A percentile compares a stretch with the other conserved stretches of the same genome.
phyloP scores from a whole-genome alignment of 2,113 vertebrate genomes.

The Anthoscopus minutus region DNA sequence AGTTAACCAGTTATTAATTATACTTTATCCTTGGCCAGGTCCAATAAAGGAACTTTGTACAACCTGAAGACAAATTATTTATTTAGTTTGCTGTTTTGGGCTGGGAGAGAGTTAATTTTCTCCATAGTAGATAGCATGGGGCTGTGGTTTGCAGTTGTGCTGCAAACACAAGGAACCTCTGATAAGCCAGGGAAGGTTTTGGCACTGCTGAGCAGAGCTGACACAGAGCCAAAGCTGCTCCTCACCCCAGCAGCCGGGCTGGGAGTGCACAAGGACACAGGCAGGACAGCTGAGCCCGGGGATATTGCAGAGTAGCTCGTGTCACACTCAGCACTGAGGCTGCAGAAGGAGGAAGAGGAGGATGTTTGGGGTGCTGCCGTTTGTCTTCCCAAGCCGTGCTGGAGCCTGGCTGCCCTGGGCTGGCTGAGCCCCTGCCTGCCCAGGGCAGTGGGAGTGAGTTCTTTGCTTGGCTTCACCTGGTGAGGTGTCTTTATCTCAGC shows the following conservation, averaged over 20 bases:
- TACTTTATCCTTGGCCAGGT: background rate
- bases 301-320: background rate
- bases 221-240: background rate
- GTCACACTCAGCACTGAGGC: no score
- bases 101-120: background rate
- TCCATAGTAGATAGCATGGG: background rate
- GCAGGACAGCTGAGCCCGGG: background rate
- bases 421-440: background rate
- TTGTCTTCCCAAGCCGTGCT: background rate
- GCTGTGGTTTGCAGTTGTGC: background rate
- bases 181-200: background rate
- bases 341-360: background rate
- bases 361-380: background rate
- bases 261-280: background rate
- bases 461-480: background rate
- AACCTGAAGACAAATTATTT: background rate
- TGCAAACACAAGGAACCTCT: background rate
- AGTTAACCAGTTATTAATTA: background rate
- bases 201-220: background rate
- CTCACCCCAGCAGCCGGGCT: background rate
- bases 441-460: background rate
- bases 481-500: no score
- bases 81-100: background rate
- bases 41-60: background rate
- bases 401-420: background rate